A percentile compares a stretch with the other conserved stretches of the same genome.
These are phyloP conservation scores for Gavia stellata DNA, from an alignment of 2,113 vertebrate genomes.

Conservation along the genomic window DNA sequence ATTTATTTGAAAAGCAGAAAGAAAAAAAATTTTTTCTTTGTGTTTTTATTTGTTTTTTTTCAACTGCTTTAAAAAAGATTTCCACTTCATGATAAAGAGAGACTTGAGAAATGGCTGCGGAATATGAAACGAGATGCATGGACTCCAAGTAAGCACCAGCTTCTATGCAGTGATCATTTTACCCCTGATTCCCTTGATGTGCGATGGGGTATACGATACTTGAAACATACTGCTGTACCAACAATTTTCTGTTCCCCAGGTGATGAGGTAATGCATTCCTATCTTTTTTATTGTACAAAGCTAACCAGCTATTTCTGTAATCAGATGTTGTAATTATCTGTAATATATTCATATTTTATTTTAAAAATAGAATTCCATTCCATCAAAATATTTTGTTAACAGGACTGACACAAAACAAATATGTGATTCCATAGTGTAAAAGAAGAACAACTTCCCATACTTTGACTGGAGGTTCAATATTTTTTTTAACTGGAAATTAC, in stretches of 20 bases:
- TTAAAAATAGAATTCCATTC: not conserved
- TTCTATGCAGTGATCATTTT: conserved; percentile 87
- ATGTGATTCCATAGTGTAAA: not conserved
- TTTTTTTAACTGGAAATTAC: not conserved
- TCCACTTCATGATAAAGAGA: conserved; percentile 82
- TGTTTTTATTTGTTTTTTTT: not conserved
- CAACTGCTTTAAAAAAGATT: conserved; percentile 70
- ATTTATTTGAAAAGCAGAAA: not conserved
- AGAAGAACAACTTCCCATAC: not conserved
- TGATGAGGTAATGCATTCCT: conserved; percentile 64
- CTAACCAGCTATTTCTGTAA: not conserved
- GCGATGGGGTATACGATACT: conserved; percentile 86
- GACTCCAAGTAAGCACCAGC: conserved; percentile 86
- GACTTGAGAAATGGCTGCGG: conserved; percentile 83
- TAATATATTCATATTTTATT: not conserved
- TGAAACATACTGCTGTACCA: conserved; percentile 83
- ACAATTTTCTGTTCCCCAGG: conserved; percentile 79
- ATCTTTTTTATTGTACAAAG: not conserved
- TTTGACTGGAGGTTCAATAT: not conserved
- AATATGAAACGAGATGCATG: conserved; percentile 84
- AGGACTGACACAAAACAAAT: not conserved
- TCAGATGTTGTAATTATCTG: not conserved
- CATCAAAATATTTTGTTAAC: not conserved
- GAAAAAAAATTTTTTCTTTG: not conserved
- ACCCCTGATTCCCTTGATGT: conserved; percentile 84